Conservation (phyloP, 2,797 vertebrate genomes). For the Avahi laniger region DNA sequence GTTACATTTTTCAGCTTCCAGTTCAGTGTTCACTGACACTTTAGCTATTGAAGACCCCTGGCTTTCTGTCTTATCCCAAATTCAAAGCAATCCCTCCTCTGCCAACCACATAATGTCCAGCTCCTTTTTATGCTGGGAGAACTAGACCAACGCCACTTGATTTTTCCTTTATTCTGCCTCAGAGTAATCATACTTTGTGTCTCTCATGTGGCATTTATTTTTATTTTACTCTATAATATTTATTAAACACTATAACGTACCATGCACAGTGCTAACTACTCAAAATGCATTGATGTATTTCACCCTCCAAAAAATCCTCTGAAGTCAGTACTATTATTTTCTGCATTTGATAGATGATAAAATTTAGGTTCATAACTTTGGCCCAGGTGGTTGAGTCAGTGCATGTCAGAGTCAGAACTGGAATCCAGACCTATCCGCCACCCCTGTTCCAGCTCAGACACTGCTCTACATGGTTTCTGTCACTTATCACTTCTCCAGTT, state of each 20-base stretch:
- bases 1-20: not conserved
- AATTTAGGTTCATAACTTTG: not conserved
- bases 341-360: not conserved
- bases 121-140: not conserved
- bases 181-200: not conserved
- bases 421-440: not conserved
- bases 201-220: not conserved
- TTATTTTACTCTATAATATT: not conserved
- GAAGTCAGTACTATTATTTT: not conserved
- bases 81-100: not conserved
- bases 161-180: not conserved
- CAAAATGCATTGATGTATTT: not conserved
- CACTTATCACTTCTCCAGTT: not conserved
- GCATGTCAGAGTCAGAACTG: not conserved
- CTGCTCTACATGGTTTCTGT: not conserved
- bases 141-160: not conserved
- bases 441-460: not conserved
- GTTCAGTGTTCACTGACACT: not conserved
- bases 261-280: not conserved
- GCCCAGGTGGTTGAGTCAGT: not conserved
- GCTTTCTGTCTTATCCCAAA: not conserved
- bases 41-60: not conserved
- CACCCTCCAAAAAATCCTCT: not conserved
- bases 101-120: not conserved
- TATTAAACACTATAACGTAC: not conserved